A percentile compares a stretch with the other conserved stretches of the same genome.
phyloP scores from a whole-genome alignment of 2,888 invertebrate species.

The Caenorhabditis sinica region DNA sequence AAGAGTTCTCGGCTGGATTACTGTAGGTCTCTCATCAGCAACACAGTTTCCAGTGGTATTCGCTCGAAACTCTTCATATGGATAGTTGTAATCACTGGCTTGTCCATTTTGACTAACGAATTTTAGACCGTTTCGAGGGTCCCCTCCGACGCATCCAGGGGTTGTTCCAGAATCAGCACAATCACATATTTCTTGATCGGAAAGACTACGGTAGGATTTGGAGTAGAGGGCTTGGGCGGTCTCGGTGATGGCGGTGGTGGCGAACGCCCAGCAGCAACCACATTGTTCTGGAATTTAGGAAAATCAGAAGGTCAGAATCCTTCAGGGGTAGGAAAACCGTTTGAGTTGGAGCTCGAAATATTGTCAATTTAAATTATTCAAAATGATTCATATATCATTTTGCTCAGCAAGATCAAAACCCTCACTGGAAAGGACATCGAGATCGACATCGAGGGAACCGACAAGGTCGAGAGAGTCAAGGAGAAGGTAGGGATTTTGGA shows the following conservation, averaged over 20 bases:
- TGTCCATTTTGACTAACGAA: constrained; percentile 37
- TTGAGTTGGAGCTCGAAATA: no score
- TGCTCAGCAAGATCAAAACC: no score
- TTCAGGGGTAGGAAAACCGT: no score
- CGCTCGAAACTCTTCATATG: constrained; percentile 53
- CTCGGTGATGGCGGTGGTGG: constrained; percentile 45
- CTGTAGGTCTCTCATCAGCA: not conserved
- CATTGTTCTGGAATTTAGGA: constrained; percentile 34
- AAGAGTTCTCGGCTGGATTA: constrained; percentile 18
- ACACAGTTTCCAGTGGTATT: constrained; percentile 53
- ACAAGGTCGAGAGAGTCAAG: no score
- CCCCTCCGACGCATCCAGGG: constrained; percentile 56
- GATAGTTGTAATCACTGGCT: constrained; percentile 15
- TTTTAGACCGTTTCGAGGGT: constrained; percentile 36
- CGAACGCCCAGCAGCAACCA: constrained; percentile 51
- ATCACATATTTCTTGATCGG: constrained; percentile 59
- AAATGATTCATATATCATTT: no score
- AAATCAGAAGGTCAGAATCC: no score
- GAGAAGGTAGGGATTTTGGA: no score
- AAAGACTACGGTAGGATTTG: constrained; percentile 27
- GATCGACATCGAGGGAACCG: no score
- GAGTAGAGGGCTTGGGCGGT: constrained; percentile 23
- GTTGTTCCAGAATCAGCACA: constrained; percentile 44
- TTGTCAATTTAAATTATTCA: no score
- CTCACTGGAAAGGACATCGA: no score